A percentile compares a stretch with the other conserved stretches of the same genome.
phyloP scores from a whole-genome alignment of 2,113 vertebrate species.

The Gymnobelideus leadbeateri region DNA sequence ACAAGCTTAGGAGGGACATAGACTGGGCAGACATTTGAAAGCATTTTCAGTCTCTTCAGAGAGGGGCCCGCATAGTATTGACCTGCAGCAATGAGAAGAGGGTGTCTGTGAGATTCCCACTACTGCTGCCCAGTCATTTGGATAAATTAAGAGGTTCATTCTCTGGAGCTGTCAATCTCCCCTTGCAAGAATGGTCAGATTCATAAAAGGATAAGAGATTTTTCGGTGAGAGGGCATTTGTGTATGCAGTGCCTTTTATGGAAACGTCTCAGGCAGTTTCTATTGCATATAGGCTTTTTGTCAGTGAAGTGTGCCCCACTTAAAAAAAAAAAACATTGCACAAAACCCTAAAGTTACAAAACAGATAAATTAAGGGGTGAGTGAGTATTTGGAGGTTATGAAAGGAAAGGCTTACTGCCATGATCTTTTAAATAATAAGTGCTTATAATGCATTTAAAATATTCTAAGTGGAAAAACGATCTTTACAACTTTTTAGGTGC shows the following conservation, averaged over 20 bases:
- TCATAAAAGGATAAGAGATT: conserved; percentile 51
- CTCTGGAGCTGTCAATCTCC: conserved; percentile 55
- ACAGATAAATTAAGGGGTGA: conserved; percentile 26
- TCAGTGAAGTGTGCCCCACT: conserved; percentile 17
- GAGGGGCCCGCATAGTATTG: not conserved
- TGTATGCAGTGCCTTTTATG: conserved; percentile 54
- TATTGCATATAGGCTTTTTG: conserved; percentile 60
- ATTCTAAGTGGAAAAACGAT: conserved; percentile 37
- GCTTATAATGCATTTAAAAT: conserved; percentile 29
- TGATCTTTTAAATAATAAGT: conserved; percentile 38
- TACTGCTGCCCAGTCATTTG: conserved; percentile 35
- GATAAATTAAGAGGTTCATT: conserved; percentile 63
- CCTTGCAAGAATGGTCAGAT: conserved; percentile 32
- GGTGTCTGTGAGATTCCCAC: conserved; percentile 2
- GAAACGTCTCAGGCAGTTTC: conserved; percentile 29
- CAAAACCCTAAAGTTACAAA: conserved; percentile 44
- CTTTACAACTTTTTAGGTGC: not conserved
- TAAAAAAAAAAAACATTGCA: conserved; percentile 49
- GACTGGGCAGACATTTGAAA: conserved; percentile 8
- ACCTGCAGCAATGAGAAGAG: conserved; percentile 30
- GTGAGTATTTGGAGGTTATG: conserved; percentile 42
- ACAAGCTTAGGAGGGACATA: not conserved
- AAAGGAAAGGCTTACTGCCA: not conserved
- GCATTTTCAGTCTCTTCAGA: conserved; percentile 1
- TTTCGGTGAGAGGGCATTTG: not conserved